Base-by-base conservation (phyloP, 2,113 vertebrate genomes). In the Geococcyx californianus region DNA sequence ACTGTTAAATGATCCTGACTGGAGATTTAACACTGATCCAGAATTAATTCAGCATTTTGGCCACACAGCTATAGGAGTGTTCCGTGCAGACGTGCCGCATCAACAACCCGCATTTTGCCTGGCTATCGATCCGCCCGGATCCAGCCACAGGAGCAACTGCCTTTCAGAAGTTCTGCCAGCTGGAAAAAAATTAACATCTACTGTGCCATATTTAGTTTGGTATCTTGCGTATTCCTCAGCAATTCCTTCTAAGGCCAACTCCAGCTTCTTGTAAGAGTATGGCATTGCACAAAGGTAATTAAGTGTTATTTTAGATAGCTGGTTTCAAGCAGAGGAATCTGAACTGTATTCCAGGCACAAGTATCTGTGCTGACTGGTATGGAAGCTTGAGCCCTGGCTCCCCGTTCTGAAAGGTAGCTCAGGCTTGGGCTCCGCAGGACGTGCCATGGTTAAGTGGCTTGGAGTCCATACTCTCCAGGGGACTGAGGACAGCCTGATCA, bases 21-120 rank as follows among this genome's bases (percentile, higher is more conserved):
- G 16, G 60, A 80, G 92, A 23, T 59, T 7, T 21, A 33, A 45
- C 56, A 13, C 44, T 2, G 2, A 11, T 12, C 0, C 3, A 28
- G 17, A 31, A 33, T 0, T 0, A 51, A 18, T 3, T 17, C 90
- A 56, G 88, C 26, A 0, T 7, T 23, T 5, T 8, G 16, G 44
- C 8, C 29, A 3, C 0, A 9, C 44, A 19, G 67, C 55, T 5
- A 3, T 15, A 23, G 33, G 21, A 18, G 16, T 0, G 2, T 2
- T 15, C 38, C 78, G 74, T 82, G 66, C 24, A 3, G 59, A 10
- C 0, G 4, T 47, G 59, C 77, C 0, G 59, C 55, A 29, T 2
- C 4, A 1, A 60, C 55, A 26, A 2, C 56, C 36, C 2, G 12
- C 10, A 1, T 28, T 19, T 9, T 12, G 80, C 80, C 76, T 4